These are phyloP conservation scores for Carassius auratus DNA, from an alignment of 2,113 vertebrate genomes.

Conservation along the genomic window DNA sequence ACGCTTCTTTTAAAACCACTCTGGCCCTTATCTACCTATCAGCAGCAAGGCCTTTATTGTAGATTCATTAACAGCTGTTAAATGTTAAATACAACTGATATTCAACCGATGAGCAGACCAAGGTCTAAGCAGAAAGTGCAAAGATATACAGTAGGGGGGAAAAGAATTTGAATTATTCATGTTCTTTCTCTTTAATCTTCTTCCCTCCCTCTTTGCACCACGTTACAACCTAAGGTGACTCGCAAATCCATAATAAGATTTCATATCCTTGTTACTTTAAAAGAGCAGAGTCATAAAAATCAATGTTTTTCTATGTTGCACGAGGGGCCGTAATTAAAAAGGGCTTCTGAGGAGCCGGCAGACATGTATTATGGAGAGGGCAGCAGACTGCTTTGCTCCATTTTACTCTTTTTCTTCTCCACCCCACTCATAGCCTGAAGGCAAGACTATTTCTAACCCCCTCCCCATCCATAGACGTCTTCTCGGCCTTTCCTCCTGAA, in stretches of 20 bases:
- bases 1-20: constrained; percentile 7
- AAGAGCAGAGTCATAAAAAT: constrained; percentile 51
- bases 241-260: constrained; percentile 40
- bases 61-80: constrained; percentile 48
- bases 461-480: constrained; percentile 11
- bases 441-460: constrained; percentile 18
- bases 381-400: constrained; percentile 49
- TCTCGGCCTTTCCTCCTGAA: background rate
- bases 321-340: constrained; percentile 43
- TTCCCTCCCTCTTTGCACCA: background rate
- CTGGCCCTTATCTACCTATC: constrained; percentile 25
- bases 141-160: constrained; percentile 32
- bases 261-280: constrained; percentile 52
- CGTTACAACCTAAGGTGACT: constrained; percentile 33
- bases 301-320: constrained; percentile 51
- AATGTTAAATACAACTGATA: constrained; percentile 49
- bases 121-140: constrained; percentile 54
- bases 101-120: constrained; percentile 7
- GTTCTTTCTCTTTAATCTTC: constrained; percentile 46
- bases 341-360: constrained; percentile 38
- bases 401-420: constrained; percentile 37
- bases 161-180: constrained; percentile 53
- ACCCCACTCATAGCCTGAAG: constrained; percentile 31
- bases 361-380: constrained; percentile 52
- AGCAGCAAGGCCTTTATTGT: constrained; percentile 26